A percentile compares a stretch with the other conserved stretches of the same genome.
phyloP scores from a whole-genome alignment of 2,113 vertebrate genomes.

The Aphyosemion australe region DNA sequence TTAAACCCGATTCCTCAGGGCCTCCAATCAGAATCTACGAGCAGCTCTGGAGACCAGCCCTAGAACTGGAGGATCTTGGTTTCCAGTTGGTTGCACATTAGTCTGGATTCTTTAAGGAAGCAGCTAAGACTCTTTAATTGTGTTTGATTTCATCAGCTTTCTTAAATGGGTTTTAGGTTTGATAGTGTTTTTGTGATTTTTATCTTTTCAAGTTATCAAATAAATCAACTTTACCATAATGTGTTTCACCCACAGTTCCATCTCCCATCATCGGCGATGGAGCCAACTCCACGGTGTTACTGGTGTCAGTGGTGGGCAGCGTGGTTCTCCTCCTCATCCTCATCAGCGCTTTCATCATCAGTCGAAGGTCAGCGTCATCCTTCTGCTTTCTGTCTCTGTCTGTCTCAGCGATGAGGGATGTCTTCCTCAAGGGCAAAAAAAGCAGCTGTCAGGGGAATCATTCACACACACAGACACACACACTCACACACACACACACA shows the following conservation, averaged over 20 bases:
- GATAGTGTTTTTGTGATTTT: too few species aligned
- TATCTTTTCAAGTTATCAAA: too few species aligned
- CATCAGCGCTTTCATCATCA: conserved; percentile 95
- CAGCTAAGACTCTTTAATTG: too few species aligned
- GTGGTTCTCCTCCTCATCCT: conserved; percentile 96
- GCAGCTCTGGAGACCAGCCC: too few species aligned
- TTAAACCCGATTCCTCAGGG: too few species aligned
- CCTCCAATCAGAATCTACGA: too few species aligned
- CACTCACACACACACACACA: conserved; percentile 29
- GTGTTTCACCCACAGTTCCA: conserved; percentile 81
- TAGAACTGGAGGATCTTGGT: too few species aligned
- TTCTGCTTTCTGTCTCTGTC: conserved; percentile 43
- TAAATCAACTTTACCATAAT: too few species aligned
- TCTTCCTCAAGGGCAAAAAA: conserved; percentile 55
- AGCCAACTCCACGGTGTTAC: conserved; percentile 91
- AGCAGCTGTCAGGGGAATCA: conserved; percentile 53
- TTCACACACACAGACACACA: background rate
- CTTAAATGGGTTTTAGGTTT: too few species aligned
- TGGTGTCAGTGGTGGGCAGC: conserved; percentile 93
- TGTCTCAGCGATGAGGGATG: conserved; percentile 37
- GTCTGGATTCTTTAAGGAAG: too few species aligned
- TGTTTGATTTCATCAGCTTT: too few species aligned
- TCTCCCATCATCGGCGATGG: conserved; percentile 94
- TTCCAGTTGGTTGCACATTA: too few species aligned
- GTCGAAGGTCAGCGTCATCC: conserved; percentile 87